Evolutionary conservation across 2,113 vertebrate genomes (phyloP).

Genomic region (Datnioides undecimradiatus): DNA sequence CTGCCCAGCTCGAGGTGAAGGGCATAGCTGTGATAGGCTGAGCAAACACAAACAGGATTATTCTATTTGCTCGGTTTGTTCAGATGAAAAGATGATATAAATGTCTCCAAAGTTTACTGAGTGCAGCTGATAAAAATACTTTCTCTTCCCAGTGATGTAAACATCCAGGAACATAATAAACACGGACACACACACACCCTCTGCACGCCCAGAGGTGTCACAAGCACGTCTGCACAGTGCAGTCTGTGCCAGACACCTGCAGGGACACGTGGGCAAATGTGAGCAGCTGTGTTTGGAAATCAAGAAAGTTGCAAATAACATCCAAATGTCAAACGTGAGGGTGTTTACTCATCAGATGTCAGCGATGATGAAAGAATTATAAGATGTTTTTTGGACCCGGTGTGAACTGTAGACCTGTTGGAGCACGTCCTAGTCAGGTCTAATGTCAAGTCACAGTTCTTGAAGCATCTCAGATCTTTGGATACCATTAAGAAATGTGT

Average conservation of each 20-base stretch:
- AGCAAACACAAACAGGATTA: constrained; percentile 52
- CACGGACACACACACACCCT: neutral
- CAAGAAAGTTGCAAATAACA: constrained; percentile 33
- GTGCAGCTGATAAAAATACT: constrained; percentile 7
- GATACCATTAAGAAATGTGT: neutral
- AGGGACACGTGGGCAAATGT: constrained; percentile 21
- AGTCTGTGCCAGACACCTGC: constrained; percentile 7
- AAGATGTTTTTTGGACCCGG: neutral
- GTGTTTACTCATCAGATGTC: constrained; percentile 25
- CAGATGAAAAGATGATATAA: constrained; percentile 17
- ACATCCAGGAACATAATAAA: neutral
- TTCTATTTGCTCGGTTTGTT: constrained; percentile 26
- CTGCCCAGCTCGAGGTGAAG: constrained; percentile 44
- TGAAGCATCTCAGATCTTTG: neutral
- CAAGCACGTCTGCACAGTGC: neutral
- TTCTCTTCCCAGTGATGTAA: neutral
- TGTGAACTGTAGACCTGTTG: neutral
- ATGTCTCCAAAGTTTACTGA: constrained; percentile 26
- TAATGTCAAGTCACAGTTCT: neutral
- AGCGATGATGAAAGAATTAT: neutral
- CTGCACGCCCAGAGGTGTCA: neutral
- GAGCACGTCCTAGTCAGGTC: neutral
- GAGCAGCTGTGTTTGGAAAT: constrained; percentile 63
- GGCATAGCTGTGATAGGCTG: constrained; percentile 47
- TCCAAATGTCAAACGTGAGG: constrained; percentile 9